Evolutionary conservation across 1,140 invertebrate genomes (phyloP), one percentile per base, ranked within the genome.

Genomic region (Himalopsyche phryganea): DNA sequence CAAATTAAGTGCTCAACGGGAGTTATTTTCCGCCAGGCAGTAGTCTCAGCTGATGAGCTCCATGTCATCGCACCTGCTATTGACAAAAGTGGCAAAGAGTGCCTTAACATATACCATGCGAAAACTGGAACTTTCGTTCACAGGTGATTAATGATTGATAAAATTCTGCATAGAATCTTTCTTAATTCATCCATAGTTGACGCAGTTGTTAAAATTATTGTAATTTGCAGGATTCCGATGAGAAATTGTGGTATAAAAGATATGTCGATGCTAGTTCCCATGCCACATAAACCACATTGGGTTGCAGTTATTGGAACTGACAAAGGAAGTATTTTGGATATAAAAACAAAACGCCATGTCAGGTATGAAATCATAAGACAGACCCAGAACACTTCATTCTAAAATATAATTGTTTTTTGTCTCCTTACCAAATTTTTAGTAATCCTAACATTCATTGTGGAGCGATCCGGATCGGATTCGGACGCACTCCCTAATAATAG

Each of bases 251-350:
- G 76, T 1, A 75, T 78, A 20, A 78, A 77, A 49, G 75, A 78
- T 52, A 78, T 77, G 75, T 69, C 73, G 48, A 72, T 78, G 2
- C 69, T 94, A 28, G 83, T 91, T 3, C 83, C 90, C 6, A 84
- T 93, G 79, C 89, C 90, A 0, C 87, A 91, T 67, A 91, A 90
- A 75, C 76, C 86, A 0, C 85, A 88, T 60, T 88, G 90, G 78
- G 81, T 96, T 17, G 94, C 89, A 0, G 83, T 96, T 0, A 89
- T 96, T 32, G 92, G 93, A 47, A 84, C 86, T 15, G 94, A 97
- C 65, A 96, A 95, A 73, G 92, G 91, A 17, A 92, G 86, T 55
- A 86, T 92, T 46, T 77, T 92, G 65, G 90, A 94, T 66, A 90
- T 92, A 35, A 88, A 86, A 67, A 86, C 81, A 11, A 92, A 91